phyloP scores from a whole-genome alignment of 2,797 vertebrate genomes.

The Glossophaga mutica region DNA sequence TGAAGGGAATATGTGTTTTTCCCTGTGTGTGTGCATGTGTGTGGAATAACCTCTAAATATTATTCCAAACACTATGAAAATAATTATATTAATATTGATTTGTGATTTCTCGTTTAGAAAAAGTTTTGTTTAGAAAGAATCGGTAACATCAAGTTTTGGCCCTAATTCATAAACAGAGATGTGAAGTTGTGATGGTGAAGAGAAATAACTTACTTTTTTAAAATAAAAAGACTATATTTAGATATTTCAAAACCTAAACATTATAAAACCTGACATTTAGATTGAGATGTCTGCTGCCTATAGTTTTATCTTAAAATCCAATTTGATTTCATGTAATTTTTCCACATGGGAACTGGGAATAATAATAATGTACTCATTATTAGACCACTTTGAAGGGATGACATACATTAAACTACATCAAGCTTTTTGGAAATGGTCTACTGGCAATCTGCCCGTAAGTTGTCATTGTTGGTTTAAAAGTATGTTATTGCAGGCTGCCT shows the following conservation, averaged over 20 bases:
- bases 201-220: not conserved
- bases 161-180: not conserved
- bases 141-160: not conserved
- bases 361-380: not conserved
- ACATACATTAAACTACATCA: not conserved
- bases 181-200: not conserved
- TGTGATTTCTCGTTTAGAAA: not conserved
- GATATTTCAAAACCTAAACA: not conserved
- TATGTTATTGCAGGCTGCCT: not conserved
- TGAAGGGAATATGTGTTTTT: not conserved
- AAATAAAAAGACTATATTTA: not conserved
- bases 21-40: not conserved
- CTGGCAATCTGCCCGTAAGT: not conserved
- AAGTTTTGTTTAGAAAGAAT: slow-evolving; percentile 1
- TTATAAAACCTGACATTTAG: slow-evolving; percentile 1
- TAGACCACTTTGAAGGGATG: not conserved
- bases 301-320: slow-evolving; percentile 16
- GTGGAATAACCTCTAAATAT: not conserved
- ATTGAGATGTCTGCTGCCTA: not conserved
- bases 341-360: not conserved
- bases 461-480: not conserved
- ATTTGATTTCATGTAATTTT: slow-evolving; percentile 23
- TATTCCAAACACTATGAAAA: not conserved
- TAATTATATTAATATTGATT: not conserved
- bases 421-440: not conserved